phyloP scores from a whole-genome alignment of 2,113 vertebrate species.

The Lonchura striata region DNA sequence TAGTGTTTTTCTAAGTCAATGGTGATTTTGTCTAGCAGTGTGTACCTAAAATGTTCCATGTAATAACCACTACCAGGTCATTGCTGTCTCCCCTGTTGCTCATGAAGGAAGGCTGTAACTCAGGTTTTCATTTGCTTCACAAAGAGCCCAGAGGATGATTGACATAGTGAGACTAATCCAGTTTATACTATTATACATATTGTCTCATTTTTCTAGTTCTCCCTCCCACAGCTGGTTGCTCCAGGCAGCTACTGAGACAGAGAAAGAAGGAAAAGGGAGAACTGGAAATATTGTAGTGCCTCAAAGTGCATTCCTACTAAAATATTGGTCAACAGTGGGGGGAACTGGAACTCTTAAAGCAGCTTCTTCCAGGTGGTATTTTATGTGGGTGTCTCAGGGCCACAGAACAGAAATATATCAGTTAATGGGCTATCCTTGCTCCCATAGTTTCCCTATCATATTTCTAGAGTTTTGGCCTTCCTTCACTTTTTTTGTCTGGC shows the following conservation, averaged over 20 bases:
- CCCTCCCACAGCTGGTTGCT: background rate
- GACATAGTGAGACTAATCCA: background rate
- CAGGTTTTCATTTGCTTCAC: background rate
- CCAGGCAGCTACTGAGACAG: background rate
- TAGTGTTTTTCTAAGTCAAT: background rate
- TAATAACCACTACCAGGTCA: background rate
- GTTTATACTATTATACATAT: background rate
- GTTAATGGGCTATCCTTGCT: background rate
- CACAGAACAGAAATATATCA: background rate
- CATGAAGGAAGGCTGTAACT: background rate
- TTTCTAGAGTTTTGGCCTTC: background rate
- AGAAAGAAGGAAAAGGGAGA: background rate
- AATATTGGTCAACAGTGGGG: background rate
- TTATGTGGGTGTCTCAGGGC: background rate
- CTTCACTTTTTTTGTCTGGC: background rate
- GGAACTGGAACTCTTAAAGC: background rate
- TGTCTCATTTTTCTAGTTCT: background rate
- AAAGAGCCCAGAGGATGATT: background rate
- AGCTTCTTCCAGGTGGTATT: background rate
- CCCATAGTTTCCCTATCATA: background rate
- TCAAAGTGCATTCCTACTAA: background rate
- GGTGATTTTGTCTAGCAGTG: background rate
- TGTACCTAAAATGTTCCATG: background rate
- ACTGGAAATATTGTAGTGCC: background rate
- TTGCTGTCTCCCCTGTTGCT: background rate